Conservation (phyloP, 2,888 invertebrate genomes). For the Agrotis ipsilon region DNA sequence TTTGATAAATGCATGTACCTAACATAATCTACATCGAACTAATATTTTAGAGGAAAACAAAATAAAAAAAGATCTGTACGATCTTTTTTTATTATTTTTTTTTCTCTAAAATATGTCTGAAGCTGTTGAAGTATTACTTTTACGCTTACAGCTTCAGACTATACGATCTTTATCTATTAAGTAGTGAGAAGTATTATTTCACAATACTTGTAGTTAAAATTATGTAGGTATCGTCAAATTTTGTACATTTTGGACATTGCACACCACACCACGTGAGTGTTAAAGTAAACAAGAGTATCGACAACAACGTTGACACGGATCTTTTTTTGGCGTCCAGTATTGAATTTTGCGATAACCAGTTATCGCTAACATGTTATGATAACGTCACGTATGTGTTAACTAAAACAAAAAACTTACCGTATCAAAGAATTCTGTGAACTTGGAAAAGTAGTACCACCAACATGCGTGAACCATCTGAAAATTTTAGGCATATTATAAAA, state of each 20-base stretch:
- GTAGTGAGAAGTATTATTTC: background rate
- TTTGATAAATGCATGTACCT: too few relatives aligned
- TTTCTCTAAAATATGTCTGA: too few relatives aligned
- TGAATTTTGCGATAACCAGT: slow-evolving; percentile 32
- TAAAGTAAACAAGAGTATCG: slow-evolving; percentile 23
- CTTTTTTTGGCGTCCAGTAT: slow-evolving; percentile 27
- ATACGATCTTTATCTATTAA: too few relatives aligned
- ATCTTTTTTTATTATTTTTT: too few relatives aligned
- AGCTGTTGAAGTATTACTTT: too few relatives aligned
- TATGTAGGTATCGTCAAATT: background rate
- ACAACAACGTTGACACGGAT: background rate
- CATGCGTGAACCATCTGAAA: slow-evolving; percentile 97
- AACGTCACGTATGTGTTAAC: slow-evolving; percentile 7
- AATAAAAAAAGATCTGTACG: too few relatives aligned
- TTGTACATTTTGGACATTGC: slow-evolving; percentile 2
- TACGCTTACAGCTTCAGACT: too few relatives aligned
- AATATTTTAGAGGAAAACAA: too few relatives aligned
- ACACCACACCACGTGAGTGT: background rate
- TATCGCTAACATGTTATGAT: slow-evolving; percentile 29
- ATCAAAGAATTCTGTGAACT: slow-evolving; percentile 98
- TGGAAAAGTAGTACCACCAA: slow-evolving; percentile 99
- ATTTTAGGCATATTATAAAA: slow-evolving; percentile 38
- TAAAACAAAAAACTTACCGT: slow-evolving; percentile 93
- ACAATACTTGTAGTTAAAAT: background rate
- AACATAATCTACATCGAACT: too few relatives aligned